Base-by-base conservation (phyloP, 2,113 vertebrate species). In the Tyto alba region DNA sequence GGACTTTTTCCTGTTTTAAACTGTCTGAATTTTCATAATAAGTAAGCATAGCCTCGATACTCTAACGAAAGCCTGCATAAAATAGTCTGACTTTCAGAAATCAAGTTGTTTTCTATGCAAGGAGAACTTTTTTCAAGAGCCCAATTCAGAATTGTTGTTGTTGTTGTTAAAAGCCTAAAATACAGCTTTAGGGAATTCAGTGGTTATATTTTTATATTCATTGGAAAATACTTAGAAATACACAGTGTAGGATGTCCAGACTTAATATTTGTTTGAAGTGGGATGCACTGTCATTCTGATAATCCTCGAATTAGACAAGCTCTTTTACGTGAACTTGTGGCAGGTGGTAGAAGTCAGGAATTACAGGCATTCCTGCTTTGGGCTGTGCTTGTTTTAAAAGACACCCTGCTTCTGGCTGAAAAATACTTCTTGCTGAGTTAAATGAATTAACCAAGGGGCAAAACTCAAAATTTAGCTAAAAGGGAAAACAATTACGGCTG, bases 341-440 rank as follows among this genome's bases (percentile, higher is more conserved):
- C 98, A 98, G 97, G 96, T 97, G 96, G 96, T 92, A 84, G 72
- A 38, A 97, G 71, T 88, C 66, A 97, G 96, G 97, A 97, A 98
- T 98, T 97, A 95, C 96, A 98, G 96, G 93, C 89, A 98, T 98
- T 98, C 97, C 72, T 94, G 96, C 97, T 97, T 94, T 93, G 95
- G 97, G 98, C 97, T 75, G 82, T 94, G 69, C 83, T 97, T 97
- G 92, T 96, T 97, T 95, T 87, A 97, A 97, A 97, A 94, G 78
- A 82, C 82, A 87, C 75, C 41, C 55, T 81, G 81, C 86, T 95
- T 88, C 87, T 92, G 93, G 67, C 94, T 95, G 94, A 96, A 97
- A 96, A 95, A 87, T 30, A 72, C 66, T 93, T 97, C 64, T 95
- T 97, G 60, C 79, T 25, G 60, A 85, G 55, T 78, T 94, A 86